Evolutionary conservation across 2,797 vertebrate species (phyloP), one percentile per base, ranked within the genome.

Genomic region (Dendrocincla tyrannina): DNA sequence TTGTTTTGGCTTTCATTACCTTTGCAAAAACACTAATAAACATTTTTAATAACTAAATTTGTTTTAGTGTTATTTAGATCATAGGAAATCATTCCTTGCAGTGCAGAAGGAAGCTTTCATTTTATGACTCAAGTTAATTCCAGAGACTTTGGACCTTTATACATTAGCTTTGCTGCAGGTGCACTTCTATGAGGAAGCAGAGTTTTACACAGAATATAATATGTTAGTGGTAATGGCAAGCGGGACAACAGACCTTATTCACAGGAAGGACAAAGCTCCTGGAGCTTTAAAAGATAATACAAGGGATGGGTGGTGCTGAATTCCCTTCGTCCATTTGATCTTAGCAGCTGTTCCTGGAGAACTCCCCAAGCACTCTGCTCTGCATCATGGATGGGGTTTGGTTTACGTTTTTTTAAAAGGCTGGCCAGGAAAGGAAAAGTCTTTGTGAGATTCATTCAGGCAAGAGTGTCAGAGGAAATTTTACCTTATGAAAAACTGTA

Each of bases 341-440:
- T 95, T 72, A 97, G 91, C 97, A 98, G 98, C 97, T 98, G 98
- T 97, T 97, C 83, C 93, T 97, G 85, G 86, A 93, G 86, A 92
- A 60, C 80, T 97, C 95, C 91, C 96, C 50, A 81, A 94, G 90
- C 77, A 74, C 96, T 96, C 87, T 75, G 90, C 89, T 91, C 25
- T 95, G 62, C 70, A 86, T 90, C 82, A 55, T 46, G 59, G 66
- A 22, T 23, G 13, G 4, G 23, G 44, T 77, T 85, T 80, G 58
- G 37, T 44, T 81, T 82, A 53, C 52, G 24, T 67, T 89, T 93
- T 83, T 74, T 88, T 72, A 77, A 88, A 81, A 64, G 53, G 50
- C 80, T 95, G 66, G 23, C 35, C 76, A 82, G 81, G 37, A 87
- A 89, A 64, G 11, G 13, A 75, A 44, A 59, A 69, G 50, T 44